These are phyloP conservation scores for Pyrocoelia pectoralis DNA, from an alignment of 2,888 invertebrate genomes.

Conservation along the genomic window DNA sequence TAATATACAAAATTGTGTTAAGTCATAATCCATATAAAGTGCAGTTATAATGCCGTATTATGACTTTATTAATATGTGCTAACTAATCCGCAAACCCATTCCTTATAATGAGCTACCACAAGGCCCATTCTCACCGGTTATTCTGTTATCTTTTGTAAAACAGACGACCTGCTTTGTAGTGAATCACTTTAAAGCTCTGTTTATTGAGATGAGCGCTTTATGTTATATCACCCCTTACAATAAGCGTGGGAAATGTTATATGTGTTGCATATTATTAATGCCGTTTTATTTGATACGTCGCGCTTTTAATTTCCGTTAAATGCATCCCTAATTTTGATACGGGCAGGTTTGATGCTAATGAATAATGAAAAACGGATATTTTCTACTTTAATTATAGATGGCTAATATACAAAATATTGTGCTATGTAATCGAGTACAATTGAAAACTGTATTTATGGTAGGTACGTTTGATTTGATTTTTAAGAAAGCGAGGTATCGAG, in stretches of 20 bases:
- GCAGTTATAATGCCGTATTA: constrained; percentile 52
- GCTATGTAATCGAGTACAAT: too few species aligned
- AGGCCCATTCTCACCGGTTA: constrained; percentile 54
- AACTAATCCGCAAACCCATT: constrained; percentile 51
- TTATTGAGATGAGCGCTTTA: constrained; percentile 57
- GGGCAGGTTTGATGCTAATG: too few species aligned
- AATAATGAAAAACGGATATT: too few species aligned
- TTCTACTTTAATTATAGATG: too few species aligned
- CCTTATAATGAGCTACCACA: constrained; percentile 54
- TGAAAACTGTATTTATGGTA: too few species aligned
- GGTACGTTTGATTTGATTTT: too few species aligned
- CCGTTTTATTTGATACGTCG: too few species aligned
- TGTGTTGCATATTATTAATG: not conserved
- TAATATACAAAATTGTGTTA: constrained; percentile 46
- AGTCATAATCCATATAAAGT: constrained; percentile 48
- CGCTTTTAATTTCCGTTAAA: too few species aligned
- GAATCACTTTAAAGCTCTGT: constrained; percentile 57
- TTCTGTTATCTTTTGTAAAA: constrained; percentile 62
- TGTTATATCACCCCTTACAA: constrained; percentile 45
- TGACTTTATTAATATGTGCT: constrained; percentile 60
- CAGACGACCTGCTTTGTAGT: constrained; percentile 61
- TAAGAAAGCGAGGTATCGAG: too few species aligned
- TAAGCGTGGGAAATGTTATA: constrained; percentile 49
- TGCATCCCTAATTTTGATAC: too few species aligned
- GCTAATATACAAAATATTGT: too few species aligned